These are phyloP conservation scores for Vombatus ursinus DNA, from an alignment of 2,113 vertebrate species.

Conservation along the genomic window DNA sequence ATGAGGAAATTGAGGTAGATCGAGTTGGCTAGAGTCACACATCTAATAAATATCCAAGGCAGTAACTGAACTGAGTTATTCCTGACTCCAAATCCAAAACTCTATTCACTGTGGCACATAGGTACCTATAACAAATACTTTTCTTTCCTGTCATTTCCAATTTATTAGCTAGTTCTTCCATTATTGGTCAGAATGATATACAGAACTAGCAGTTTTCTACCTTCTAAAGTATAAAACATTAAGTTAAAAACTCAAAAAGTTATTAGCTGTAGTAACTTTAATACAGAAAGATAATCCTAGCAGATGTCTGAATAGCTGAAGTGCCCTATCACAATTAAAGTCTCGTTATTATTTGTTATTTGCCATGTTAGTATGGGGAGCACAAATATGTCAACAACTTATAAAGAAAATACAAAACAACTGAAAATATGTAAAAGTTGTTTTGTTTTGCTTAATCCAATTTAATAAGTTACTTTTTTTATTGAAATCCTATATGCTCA, in stretches of 20 bases:
- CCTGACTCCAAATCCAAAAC: background rate
- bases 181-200: background rate
- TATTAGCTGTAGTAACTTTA: background rate
- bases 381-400: background rate
- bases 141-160: background rate
- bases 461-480: background rate
- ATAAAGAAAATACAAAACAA: background rate
- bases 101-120: background rate
- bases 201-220: background rate
- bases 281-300: background rate
- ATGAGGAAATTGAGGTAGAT: background rate
- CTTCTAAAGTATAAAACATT: background rate
- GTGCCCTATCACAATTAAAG: background rate
- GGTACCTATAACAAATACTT: background rate
- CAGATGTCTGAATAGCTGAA: background rate
- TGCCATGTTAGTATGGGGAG: background rate
- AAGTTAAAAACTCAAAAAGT: background rate
- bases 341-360: background rate
- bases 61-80: background rate
- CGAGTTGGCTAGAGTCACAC: background rate
- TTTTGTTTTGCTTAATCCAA: background rate
- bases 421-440: background rate
- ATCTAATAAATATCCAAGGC: background rate
- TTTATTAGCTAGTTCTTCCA: background rate
- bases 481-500: background rate